Base-by-base conservation (phyloP, 2,797 vertebrate species). In the Tragopan temminckii region DNA sequence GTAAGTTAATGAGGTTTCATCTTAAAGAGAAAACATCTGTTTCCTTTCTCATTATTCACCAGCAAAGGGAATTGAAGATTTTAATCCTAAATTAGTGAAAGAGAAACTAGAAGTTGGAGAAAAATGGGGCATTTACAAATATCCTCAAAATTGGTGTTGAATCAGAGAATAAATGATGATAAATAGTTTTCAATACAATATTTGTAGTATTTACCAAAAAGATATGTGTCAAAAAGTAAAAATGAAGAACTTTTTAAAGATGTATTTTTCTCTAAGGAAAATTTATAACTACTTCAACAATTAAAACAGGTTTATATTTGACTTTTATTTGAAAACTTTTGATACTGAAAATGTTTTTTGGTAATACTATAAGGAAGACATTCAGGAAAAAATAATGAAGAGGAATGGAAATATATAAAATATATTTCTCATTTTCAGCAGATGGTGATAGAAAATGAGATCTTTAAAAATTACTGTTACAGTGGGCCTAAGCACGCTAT, bases 401-500 rank as follows among this genome's bases (percentile, higher is more conserved):
- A 71, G 11, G 4, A 81, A 90, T 57, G 36, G 46, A 91, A 80
- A 75, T 35, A 38, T 17, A 43, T 80, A 23, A n/a, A n/a, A n/a
- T n/a, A n/a, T n/a, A n/a, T n/a, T n/a, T 70, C 48, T 90, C 48
- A 87, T 88, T 89, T 89, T 35, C 53, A 24, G 17, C 33, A 88
- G 31, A 21, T 64, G 70, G 38, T 77, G 25, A 31, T 55, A 89
- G 67, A 84, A 92, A 92, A 78, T 68, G 2, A 86, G 88, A 80
- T 68, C 57, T 64, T 35, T 81, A 55, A 52, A 80, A 78, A 76
- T 81, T 84, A 36, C 35, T 57, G 2, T 86, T 87, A 71, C 23
- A 78, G 16, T 24, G 3, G 3, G 20, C 66, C 20, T 66, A 69
- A 81, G 53, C 7, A 66, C 66, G 16, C 4, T 87, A 74, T 69